Evolutionary conservation across 2,113 vertebrate species (phyloP).

Genomic region (Microtus montanus): DNA sequence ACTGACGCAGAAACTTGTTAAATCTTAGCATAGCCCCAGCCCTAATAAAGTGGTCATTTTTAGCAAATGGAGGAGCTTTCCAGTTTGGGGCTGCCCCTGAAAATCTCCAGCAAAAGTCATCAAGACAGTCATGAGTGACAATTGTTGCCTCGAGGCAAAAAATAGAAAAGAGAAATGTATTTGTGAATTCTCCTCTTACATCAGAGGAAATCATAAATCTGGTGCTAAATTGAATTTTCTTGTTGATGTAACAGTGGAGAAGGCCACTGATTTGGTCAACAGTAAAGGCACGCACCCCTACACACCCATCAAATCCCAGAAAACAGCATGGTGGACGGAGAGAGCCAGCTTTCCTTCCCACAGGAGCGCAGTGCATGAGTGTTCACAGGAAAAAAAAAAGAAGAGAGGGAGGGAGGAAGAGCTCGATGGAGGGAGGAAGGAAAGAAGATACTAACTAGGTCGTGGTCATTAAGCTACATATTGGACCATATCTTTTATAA

Average conservation of each 20-base stretch:
- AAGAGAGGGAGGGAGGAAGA: neutral
- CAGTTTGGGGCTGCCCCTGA: neutral
- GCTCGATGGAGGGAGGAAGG: neutral
- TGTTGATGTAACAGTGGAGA: neutral
- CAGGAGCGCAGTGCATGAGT: neutral
- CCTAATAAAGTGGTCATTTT: slow-evolving; percentile 15
- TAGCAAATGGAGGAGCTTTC: neutral
- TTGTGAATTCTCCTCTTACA: slow-evolving; percentile 10
- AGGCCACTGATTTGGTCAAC: neutral
- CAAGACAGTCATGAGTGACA: neutral
- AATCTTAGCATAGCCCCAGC: slow-evolving; percentile 47
- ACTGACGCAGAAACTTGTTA: slow-evolving; percentile 49
- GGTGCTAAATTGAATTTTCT: slow-evolving; percentile 11
- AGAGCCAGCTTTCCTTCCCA: no score
- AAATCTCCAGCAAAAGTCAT: neutral
- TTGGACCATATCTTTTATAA: neutral
- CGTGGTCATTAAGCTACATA: neutral
- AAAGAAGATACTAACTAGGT: neutral
- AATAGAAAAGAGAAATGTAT: neutral
- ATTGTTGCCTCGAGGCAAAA: neutral
- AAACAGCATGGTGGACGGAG: neutral
- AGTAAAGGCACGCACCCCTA: no score
- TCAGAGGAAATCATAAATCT: neutral
- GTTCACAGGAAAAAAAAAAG: no score
- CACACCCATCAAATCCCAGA: neutral